These are phyloP conservation scores for Chalcosyrphus nemorum DNA, from an alignment of 2,888 invertebrate genomes.

Conservation along the genomic window DNA sequence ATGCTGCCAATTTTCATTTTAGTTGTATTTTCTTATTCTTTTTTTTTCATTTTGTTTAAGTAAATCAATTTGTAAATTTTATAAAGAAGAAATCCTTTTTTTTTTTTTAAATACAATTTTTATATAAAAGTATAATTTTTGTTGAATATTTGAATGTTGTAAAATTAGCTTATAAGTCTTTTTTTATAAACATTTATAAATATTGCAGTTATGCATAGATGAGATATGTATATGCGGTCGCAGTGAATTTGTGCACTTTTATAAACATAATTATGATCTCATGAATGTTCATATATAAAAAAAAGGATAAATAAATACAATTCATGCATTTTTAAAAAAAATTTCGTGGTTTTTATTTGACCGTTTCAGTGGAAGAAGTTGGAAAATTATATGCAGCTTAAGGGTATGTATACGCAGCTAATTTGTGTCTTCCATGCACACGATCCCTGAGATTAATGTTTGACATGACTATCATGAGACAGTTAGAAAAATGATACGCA, in stretches of 20 bases:
- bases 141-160: conserved; percentile 73
- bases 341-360: conserved; percentile 13
- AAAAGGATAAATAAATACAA: conserved; percentile 76
- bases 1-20: conserved; percentile 49
- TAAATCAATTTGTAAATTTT: conserved; percentile 71
- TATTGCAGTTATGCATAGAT: conserved; percentile 55
- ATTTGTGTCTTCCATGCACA: too few relatives aligned
- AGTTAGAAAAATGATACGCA: too few relatives aligned
- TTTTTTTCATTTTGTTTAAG: conserved; percentile 51
- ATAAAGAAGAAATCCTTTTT: conserved; percentile 48
- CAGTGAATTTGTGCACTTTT: conserved; percentile 67
- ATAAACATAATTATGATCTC: conserved; percentile 79
- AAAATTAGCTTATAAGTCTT: conserved; percentile 62
- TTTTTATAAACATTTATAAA: conserved; percentile 36
- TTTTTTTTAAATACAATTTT: conserved; percentile 43
- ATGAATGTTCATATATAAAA: conserved; percentile 80
- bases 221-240: conserved; percentile 31
- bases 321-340: conserved; percentile 70
- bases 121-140: conserved; percentile 66
- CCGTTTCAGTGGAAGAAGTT: neutral
- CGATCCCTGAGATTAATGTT: too few relatives aligned
- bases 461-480: too few relatives aligned
- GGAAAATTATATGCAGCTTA: too few relatives aligned
- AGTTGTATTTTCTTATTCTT: neutral
- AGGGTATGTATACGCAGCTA: too few relatives aligned